Conservation (phyloP, 2,888 invertebrate species). For the Corythucha ciliata region DNA sequence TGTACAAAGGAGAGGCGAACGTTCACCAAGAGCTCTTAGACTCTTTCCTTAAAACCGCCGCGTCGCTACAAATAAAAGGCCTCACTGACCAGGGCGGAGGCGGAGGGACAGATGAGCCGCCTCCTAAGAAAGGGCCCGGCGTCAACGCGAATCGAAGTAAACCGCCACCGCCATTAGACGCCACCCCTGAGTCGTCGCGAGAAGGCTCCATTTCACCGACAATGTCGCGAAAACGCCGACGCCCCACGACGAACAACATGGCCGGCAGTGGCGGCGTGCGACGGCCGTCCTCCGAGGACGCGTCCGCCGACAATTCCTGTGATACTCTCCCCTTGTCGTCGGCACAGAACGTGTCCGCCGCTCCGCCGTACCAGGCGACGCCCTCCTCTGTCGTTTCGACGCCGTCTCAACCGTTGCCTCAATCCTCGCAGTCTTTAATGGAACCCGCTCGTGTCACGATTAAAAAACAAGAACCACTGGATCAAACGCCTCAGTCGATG, state of each 20-base stretch:
- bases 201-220: constrained; percentile 28
- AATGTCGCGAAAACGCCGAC: constrained; percentile 19
- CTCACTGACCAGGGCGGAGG: constrained; percentile 33
- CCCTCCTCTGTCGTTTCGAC: constrained; percentile 10
- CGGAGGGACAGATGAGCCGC: constrained; percentile 25
- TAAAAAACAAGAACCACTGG: constrained; percentile 34
- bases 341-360: constrained; percentile 5
- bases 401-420: background rate
- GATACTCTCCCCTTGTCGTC: constrained; percentile 21
- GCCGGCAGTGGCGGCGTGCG: constrained; percentile 12
- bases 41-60: constrained; percentile 78
- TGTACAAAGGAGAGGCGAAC: constrained; percentile 89
- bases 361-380: constrained; percentile 11
- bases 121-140: constrained; percentile 27
- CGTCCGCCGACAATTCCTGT: constrained; percentile 27
- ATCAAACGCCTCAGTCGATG: constrained; percentile 36
- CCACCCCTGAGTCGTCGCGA: too few species aligned
- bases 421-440: constrained; percentile 15
- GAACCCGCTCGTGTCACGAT: constrained; percentile 17
- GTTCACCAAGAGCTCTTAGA: constrained; percentile 86
- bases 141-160: too few species aligned
- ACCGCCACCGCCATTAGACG: background rate
- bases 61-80: constrained; percentile 84
- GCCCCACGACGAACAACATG: too few species aligned
- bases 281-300: constrained; percentile 22